Conservation (phyloP, 1,140 invertebrate genomes). For the Cydia fagiglandana region DNA sequence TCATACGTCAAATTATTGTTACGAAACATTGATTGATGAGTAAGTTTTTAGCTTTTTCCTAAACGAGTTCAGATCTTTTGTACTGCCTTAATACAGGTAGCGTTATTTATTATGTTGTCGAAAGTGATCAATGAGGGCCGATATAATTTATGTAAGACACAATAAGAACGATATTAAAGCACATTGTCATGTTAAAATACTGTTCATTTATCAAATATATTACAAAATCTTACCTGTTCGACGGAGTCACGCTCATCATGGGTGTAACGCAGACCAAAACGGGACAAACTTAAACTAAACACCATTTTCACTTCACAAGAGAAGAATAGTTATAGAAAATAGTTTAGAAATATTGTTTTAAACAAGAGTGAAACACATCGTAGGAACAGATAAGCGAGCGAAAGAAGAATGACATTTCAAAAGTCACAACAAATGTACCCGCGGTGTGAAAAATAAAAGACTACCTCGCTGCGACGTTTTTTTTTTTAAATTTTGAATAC, state of each 20-base stretch:
- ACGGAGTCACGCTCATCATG: slow-evolving; percentile 57
- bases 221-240: slow-evolving; percentile 40
- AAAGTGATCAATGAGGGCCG: slow-evolving; percentile 23
- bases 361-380: slow-evolving; percentile 38
- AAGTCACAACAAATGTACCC: slow-evolving; percentile 20
- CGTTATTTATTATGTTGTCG: slow-evolving; percentile 32
- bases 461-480: not conserved
- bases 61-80: slow-evolving; percentile 31
- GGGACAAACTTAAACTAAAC: slow-evolving; percentile 64
- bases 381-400: slow-evolving; percentile 33
- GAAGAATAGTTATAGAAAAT: slow-evolving; percentile 17
- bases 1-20: slow-evolving; percentile 31
- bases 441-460: slow-evolving; percentile 23
- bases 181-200: slow-evolving; percentile 28
- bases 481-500: not conserved
- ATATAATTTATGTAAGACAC: slow-evolving; percentile 30
- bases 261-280: slow-evolving; percentile 55
- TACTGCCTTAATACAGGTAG: slow-evolving; percentile 18
- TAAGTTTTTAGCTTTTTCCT: slow-evolving; percentile 29
- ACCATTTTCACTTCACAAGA: slow-evolving; percentile 49
- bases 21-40: slow-evolving; percentile 29
- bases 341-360: slow-evolving; percentile 18
- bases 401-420: slow-evolving; percentile 30
- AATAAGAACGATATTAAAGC: slow-evolving; percentile 27
- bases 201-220: slow-evolving; percentile 31